Conservation (phyloP, 2,888 invertebrate genomes). For the Augochlorella aurata region DNA sequence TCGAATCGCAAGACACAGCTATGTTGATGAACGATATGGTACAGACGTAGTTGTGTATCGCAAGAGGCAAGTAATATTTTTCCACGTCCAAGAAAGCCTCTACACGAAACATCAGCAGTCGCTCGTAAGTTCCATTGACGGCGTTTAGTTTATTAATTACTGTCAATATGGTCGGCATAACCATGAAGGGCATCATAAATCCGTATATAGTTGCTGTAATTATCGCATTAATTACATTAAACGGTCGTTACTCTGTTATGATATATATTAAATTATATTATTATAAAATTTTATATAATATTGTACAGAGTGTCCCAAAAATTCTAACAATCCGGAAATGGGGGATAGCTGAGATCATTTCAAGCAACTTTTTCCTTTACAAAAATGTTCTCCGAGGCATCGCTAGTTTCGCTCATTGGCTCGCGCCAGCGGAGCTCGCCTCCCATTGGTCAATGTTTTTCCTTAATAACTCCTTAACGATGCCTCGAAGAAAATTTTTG, state of each 20-base stretch:
- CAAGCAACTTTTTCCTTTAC: no score
- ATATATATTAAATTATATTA: no score
- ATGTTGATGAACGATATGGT: conserved; percentile 49
- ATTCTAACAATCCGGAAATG: no score
- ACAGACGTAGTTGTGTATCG: conserved; percentile 55
- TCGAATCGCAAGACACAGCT: conserved; percentile 53
- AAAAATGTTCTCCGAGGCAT: no score
- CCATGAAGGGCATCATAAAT: conserved; percentile 54
- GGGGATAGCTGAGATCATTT: no score
- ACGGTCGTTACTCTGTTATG: not conserved
- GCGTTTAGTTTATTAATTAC: conserved; percentile 38
- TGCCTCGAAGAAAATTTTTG: no score
- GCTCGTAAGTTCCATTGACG: conserved; percentile 42
- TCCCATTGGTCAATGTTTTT: no score
- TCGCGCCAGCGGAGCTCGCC: no score
- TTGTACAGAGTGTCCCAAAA: no score
- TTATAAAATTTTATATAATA: no score
- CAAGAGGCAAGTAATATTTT: conserved; percentile 52
- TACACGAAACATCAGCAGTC: conserved; percentile 46
- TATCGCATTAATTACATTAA: conserved; percentile 1
- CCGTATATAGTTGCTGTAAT: conserved; percentile 51
- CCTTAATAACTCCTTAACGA: no score
- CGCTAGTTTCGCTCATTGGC: no score
- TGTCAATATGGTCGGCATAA: conserved; percentile 47
- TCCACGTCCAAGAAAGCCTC: conserved; percentile 58